These are phyloP conservation scores for Pterois miles DNA, from an alignment of 2,797 vertebrate species.

Conservation along the genomic window DNA sequence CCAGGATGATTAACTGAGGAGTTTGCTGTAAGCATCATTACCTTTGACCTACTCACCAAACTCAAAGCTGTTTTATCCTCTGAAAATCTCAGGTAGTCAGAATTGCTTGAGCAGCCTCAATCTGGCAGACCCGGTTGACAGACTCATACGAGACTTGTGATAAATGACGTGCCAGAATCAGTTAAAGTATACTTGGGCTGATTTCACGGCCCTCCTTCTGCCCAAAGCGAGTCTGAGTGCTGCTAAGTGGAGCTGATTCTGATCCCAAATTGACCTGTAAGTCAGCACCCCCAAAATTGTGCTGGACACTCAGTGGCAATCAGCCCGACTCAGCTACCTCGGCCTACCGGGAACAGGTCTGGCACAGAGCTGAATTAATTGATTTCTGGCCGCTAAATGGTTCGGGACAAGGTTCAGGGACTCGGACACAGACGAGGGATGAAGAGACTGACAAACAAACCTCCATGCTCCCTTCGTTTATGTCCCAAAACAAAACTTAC, in stretches of 20 bases:
- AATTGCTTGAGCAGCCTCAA: constrained; percentile 8
- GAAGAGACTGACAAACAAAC: constrained; percentile 8
- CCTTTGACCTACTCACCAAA: constrained; percentile 13
- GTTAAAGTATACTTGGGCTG: constrained; percentile 44
- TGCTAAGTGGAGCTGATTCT: constrained; percentile 46
- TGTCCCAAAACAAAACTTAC: constrained; percentile 5
- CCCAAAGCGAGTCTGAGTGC: constrained; percentile 44
- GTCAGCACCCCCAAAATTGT: constrained; percentile 12
- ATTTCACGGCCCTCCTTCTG: constrained; percentile 35
- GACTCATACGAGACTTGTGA: constrained; percentile 5
- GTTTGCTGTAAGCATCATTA: constrained; percentile 18
- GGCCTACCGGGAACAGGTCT: neutral
- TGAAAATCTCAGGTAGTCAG: constrained; percentile 3
- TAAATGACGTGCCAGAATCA: constrained; percentile 53
- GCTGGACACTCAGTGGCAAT: constrained; percentile 38
- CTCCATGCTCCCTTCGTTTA: neutral
- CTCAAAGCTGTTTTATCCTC: constrained; percentile 9
- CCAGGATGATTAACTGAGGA: neutral
- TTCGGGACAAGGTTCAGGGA: neutral
- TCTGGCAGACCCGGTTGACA: constrained; percentile 2
- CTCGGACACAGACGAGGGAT: neutral
- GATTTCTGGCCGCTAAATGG: constrained; percentile 21
- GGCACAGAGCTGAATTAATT: constrained; percentile 13
- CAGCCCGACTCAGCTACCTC: constrained; percentile 16
- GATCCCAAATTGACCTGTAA: constrained; percentile 45